A percentile compares a stretch with the other conserved stretches of the same genome.
These are phyloP conservation scores for Lycaon pictus DNA, from an alignment of 2,113 vertebrate genomes.

Conservation along the genomic window DNA sequence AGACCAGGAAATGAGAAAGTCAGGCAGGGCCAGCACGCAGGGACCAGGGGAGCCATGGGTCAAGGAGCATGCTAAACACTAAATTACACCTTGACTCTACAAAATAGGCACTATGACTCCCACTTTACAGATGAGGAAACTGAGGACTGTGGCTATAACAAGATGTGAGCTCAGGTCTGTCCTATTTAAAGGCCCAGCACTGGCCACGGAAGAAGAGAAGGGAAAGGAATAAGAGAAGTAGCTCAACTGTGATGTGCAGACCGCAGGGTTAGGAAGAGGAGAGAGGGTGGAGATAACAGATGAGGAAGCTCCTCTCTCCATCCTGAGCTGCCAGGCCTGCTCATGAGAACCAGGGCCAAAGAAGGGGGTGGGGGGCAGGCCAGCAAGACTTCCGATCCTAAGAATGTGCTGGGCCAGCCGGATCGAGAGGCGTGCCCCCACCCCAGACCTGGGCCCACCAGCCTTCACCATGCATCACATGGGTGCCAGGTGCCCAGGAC, in stretches of 20 bases:
- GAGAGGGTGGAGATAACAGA: no score
- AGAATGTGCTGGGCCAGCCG: not conserved
- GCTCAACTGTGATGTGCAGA: not conserved
- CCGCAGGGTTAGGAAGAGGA: not conserved
- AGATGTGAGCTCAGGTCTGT: not conserved
- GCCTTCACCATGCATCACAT: not conserved
- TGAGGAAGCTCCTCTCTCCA: not conserved
- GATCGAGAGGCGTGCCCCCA: not conserved
- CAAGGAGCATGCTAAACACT: not conserved
- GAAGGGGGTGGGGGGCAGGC: no score
- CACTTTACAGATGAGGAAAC: not conserved
- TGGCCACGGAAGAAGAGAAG: not conserved
- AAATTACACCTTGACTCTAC: not conserved
- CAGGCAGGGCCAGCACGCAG: not conserved
- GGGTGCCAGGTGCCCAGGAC: not conserved
- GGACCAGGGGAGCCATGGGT: no score
- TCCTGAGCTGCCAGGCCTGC: not conserved
- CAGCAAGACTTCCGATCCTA: not conserved
- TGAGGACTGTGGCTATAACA: not conserved
- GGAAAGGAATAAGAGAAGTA: not conserved
- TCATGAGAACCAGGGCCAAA: not conserved
- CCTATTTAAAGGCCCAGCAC: not conserved
- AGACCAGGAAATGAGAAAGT: not conserved
- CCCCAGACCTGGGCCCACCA: accelerated
- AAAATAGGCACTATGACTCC: not conserved